These are phyloP conservation scores for Tangara arthus DNA, from an alignment of 2,797 vertebrate species.

Conservation along the genomic window DNA sequence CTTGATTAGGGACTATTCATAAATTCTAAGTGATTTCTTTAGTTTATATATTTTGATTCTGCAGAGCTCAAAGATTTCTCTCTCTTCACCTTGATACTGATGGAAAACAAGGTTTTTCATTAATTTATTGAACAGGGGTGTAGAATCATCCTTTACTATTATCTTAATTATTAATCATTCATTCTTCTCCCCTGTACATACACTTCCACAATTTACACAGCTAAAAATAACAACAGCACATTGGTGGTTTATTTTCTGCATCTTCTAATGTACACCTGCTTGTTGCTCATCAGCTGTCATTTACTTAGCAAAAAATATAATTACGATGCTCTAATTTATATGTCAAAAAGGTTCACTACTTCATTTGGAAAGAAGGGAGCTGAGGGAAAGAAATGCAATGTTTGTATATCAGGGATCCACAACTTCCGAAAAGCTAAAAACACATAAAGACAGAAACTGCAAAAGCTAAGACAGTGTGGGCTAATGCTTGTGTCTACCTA, in stretches of 20 bases:
- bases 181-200: background rate
- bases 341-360: background rate
- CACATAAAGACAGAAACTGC: background rate
- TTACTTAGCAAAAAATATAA: slow-evolving; percentile 1
- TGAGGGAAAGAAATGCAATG: background rate
- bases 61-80: background rate
- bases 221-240: background rate
- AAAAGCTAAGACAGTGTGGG: background rate
- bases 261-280: background rate
- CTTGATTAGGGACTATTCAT: rapidly evolving
- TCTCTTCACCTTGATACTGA: background rate
- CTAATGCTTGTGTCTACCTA: rapidly evolving
- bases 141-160: background rate
- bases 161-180: background rate
- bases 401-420: background rate
- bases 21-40: background rate
- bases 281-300: background rate
- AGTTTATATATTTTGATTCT: background rate
- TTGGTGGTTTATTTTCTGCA: background rate
- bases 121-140: background rate
- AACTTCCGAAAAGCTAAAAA: background rate
- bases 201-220: background rate
- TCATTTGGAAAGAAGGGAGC: background rate
- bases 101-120: background rate
- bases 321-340: background rate